Conservation (phyloP, 2,113 vertebrate genomes). For the Callopanchax toddi region DNA sequence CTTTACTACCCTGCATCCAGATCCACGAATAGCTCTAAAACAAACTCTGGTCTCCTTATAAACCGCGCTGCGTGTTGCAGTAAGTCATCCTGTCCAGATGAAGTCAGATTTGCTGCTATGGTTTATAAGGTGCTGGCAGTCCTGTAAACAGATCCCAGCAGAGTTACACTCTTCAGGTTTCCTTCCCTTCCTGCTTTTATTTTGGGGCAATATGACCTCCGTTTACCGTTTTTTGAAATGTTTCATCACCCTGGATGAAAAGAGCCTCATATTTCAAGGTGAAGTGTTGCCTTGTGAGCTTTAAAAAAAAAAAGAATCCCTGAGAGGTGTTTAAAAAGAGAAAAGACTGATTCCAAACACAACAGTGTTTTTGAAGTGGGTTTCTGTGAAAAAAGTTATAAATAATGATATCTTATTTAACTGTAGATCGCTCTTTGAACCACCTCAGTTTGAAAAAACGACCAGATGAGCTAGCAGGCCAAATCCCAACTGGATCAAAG, state of each 20-base stretch:
- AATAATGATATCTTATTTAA: background rate
- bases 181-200: slow-evolving; percentile 69
- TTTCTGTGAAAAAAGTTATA: background rate
- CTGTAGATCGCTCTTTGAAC: background rate
- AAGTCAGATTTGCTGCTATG: slow-evolving; percentile 55
- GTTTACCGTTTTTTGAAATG: slow-evolving; percentile 50
- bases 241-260: slow-evolving; percentile 61
- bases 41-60: slow-evolving; percentile 24
- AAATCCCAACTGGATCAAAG: no score
- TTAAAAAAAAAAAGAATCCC: slow-evolving; percentile 25
- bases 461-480: no score
- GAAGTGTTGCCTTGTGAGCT: slow-evolving; percentile 28
- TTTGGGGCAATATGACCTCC: slow-evolving; percentile 57
- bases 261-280: slow-evolving; percentile 59
- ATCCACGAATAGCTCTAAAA: slow-evolving; percentile 42
- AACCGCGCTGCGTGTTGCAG: slow-evolving; percentile 40
- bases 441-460: background rate
- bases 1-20: slow-evolving; percentile 13
- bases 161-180: slow-evolving; percentile 61
- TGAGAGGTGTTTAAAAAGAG: slow-evolving; percentile 70
- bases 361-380: background rate
- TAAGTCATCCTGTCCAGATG: slow-evolving; percentile 62
- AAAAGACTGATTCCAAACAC: slow-evolving; percentile 54
- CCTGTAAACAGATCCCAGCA: slow-evolving; percentile 71
- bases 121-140: slow-evolving; percentile 72